A percentile compares a stretch with the other conserved stretches of the same genome.
phyloP scores from a whole-genome alignment of 2,113 vertebrate genomes.

The Eptesicus fuscus region DNA sequence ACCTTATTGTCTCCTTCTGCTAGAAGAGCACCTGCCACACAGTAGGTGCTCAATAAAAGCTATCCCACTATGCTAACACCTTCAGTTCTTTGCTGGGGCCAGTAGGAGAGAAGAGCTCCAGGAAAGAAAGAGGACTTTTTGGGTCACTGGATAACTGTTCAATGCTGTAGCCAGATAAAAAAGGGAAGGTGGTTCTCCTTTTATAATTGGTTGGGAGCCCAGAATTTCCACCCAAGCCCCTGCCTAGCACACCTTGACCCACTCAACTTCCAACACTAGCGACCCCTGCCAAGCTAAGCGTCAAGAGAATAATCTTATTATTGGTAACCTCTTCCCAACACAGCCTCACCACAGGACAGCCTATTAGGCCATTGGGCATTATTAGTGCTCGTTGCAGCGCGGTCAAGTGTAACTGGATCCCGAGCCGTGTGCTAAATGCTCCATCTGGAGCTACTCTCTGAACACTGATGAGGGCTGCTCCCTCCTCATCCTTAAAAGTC shows the following conservation, averaged over 20 bases:
- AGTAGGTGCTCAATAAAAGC: not conserved
- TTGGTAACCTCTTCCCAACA: slow-evolving; percentile 40
- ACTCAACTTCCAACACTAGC: not conserved
- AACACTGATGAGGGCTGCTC: slow-evolving; percentile 61
- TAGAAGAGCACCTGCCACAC: not conserved
- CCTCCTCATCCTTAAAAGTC: slow-evolving; percentile 54
- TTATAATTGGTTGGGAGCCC: not conserved
- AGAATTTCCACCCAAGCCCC: not conserved
- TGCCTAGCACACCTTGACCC: not conserved
- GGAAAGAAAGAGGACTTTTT: not conserved
- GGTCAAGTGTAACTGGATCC: slow-evolving; percentile 73
- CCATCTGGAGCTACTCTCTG: slow-evolving; percentile 76
- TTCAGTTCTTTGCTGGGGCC: not conserved
- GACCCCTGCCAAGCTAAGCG: not conserved
- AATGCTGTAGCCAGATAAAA: not conserved
- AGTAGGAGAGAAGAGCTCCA: not conserved
- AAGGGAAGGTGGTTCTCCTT: not conserved
- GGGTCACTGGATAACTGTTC: not conserved
- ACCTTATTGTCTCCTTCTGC: not conserved
- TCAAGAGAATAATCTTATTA: slow-evolving; percentile 26
- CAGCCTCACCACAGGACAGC: slow-evolving; percentile 46
- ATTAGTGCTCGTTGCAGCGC: slow-evolving; percentile 27
- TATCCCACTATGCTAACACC: not conserved
- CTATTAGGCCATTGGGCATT: slow-evolving; percentile 40
- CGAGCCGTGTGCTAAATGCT: slow-evolving; percentile 56